These are phyloP conservation scores for Tichodroma muraria DNA, from an alignment of 2,113 vertebrate species.

Conservation along the genomic window DNA sequence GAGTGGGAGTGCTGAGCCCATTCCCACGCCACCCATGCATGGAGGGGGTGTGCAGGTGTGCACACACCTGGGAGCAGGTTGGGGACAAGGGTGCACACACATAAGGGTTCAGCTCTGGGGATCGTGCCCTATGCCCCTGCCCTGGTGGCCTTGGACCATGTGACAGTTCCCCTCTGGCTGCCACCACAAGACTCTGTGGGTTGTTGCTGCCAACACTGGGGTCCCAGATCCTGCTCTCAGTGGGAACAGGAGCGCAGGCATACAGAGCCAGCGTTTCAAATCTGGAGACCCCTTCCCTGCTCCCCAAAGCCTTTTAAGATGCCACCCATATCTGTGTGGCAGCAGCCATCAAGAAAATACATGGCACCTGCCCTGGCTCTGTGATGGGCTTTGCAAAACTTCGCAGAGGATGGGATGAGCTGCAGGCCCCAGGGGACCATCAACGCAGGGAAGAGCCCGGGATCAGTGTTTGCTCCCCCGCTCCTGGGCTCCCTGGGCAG, in stretches of 20 bases:
- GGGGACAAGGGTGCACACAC: neutral
- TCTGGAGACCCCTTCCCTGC: neutral
- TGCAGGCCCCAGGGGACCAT: neutral
- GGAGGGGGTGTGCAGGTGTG: neutral
- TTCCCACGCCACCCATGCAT: neutral
- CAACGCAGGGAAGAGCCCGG: neutral
- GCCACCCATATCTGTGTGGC: neutral
- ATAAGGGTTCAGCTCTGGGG: neutral
- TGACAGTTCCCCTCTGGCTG: rapidly evolving
- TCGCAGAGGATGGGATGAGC: neutral
- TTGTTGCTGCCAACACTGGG: neutral
- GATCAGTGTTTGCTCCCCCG: neutral
- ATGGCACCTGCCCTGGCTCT: neutral
- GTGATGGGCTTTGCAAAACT: neutral
- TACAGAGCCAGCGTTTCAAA: neutral
- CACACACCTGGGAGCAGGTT: neutral
- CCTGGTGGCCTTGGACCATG: neutral
- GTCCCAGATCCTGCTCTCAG: neutral
- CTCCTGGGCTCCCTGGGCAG: neutral
- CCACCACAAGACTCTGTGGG: neutral
- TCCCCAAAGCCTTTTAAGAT: neutral
- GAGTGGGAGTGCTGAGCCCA: neutral
- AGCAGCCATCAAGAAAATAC: neutral
- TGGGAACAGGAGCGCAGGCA: neutral
- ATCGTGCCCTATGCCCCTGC: neutral